These are phyloP conservation scores for Riparia riparia DNA, from an alignment of 2,113 vertebrate genomes.

Conservation along the genomic window DNA sequence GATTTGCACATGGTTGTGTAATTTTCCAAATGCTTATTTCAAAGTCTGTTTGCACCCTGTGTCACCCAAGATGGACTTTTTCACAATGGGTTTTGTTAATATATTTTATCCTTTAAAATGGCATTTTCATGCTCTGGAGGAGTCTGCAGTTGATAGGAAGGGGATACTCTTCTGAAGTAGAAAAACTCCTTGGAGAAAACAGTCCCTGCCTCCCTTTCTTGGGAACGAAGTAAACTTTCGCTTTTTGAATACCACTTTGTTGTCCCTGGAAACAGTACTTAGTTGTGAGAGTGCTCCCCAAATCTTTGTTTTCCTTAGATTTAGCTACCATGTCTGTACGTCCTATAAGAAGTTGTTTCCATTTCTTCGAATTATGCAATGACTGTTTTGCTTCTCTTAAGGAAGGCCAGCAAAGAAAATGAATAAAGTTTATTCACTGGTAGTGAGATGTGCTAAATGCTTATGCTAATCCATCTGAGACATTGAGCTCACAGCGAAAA, in stretches of 20 bases:
- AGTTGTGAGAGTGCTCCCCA: background rate
- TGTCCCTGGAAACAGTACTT: background rate
- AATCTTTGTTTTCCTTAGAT: background rate
- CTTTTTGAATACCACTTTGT: background rate
- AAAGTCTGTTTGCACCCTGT: background rate
- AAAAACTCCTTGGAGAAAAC: background rate
- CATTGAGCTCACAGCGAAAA: background rate
- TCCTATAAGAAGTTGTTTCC: background rate
- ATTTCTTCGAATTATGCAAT: background rate
- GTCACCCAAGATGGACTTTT: background rate
- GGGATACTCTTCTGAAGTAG: background rate
- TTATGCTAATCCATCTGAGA: background rate
- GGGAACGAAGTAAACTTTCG: background rate
- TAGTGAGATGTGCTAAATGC: background rate
- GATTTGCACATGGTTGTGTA: rapidly evolving
- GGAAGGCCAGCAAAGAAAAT: background rate
- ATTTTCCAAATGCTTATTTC: background rate
- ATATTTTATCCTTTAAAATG: background rate
- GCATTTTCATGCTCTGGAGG: background rate
- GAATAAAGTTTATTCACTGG: background rate
- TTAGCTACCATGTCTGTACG: background rate
- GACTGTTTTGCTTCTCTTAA: background rate
- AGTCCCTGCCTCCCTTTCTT: background rate
- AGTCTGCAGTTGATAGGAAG: background rate
- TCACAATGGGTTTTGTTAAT: background rate